Evolutionary conservation across 2,888 invertebrate genomes (phyloP), one percentile per base, ranked within the genome.

Genomic region (Drosophila anomalipes): DNA sequence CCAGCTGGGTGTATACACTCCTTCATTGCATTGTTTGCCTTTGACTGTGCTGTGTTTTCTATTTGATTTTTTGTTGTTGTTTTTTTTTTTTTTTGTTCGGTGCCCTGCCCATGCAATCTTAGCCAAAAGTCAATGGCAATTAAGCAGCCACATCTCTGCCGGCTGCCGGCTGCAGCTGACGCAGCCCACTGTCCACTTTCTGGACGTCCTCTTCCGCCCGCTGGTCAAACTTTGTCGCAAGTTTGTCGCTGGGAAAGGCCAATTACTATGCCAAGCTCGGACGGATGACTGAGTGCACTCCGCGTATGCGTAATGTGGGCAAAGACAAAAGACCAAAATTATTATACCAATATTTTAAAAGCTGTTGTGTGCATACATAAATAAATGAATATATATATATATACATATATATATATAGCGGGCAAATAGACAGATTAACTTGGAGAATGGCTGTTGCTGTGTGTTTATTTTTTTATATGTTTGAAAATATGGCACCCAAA

Each of bases 101-200:
- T 51, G 54, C 70, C 74, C 62, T 67, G 66, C 47, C 70, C 59
- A 64, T 68, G 60, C 73, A 73, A 77, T 76, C 77, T 76, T 74
- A 57, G 70, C 70, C 68, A 74, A 70, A 79, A 79, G 84, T 84
- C 84, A 86, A 79, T 86, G 84, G 87, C 84, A 84, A 84, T 86
- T 84, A 84, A 84, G 84, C 79, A 83, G 85, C 67, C 76, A 70
- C 77, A 74, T 80, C 74, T 64, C 57, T 69, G 70, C 49, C n/a
- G 22, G 33, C 41, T 67, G 66, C 65, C 22, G 26, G 26, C 41
- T 58, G 67, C 53, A 66, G 52, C 73, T 79, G 81, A 62, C 86
- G 82, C 82, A 85, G 67, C 79, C 80, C 22, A 22, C 83, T 72
- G 72, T 72, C 59, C 64, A 72, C 73, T 65, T 72, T 74, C 62